Conservation (phyloP, 2,888 invertebrate genomes). For the Gari tellinella region DNA sequence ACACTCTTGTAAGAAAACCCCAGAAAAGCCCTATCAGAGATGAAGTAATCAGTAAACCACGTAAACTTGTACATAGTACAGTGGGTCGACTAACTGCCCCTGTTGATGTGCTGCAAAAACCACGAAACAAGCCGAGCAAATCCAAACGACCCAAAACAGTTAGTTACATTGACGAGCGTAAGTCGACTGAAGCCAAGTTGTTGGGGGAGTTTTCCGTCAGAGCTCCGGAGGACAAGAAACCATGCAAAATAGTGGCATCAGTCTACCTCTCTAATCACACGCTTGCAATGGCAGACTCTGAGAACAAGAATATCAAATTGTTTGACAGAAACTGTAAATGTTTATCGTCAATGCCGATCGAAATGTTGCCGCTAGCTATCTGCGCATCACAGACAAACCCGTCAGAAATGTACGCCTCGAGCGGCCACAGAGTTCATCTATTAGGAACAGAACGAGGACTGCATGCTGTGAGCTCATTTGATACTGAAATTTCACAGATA, state of each 20-base stretch:
- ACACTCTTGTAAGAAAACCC: too few relatives aligned
- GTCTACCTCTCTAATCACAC: constrained; percentile 26
- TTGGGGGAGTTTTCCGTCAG: constrained; percentile 34
- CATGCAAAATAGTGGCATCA: constrained; percentile 34
- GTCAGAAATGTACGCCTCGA: constrained; percentile 35
- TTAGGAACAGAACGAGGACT: constrained; percentile 11
- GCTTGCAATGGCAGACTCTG: constrained; percentile 31
- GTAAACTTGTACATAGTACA: constrained; percentile 35
- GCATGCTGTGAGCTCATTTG: constrained; percentile 14
- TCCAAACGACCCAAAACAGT: constrained; percentile 24
- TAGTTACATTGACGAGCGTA: constrained; percentile 26
- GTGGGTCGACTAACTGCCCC: constrained; percentile 18
- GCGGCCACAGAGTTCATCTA: constrained; percentile 21
- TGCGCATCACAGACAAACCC: constrained; percentile 16
- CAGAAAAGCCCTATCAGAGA: constrained; percentile 9
- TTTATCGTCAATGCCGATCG: constrained; percentile 19
- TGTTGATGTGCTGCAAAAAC: not conserved
- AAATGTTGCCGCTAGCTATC: constrained; percentile 37
- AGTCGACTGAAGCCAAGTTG: constrained; percentile 15
- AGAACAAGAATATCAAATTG: constrained; percentile 40
- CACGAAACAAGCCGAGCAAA: not conserved
- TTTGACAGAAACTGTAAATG: constrained; percentile 23
- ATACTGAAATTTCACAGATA: constrained; percentile 21
- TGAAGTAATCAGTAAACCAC: constrained; percentile 6
- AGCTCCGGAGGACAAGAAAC: constrained; percentile 18